Base-by-base conservation (phyloP, 2,888 invertebrate genomes). In the Schrankia costaestrigalis region DNA sequence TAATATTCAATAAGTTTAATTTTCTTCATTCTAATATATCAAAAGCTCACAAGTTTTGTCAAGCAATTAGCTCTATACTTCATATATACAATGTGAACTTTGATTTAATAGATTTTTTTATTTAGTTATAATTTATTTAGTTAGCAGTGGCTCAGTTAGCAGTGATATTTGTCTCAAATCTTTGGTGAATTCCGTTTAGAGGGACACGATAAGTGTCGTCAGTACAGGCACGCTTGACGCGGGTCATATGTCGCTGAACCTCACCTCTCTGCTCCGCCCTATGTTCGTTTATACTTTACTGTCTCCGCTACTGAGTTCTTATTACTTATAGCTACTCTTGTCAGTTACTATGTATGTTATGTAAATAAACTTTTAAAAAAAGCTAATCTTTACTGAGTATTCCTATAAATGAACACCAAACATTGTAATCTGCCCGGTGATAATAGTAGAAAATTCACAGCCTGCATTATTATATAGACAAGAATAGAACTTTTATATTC, bases 301-400 rank as follows among this genome's bases (percentile, higher is more conserved):
- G 56, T 65, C 56, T 66, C 58, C 56, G 71, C 74, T 76, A 62
- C 75, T 71, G 74, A 71, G 72, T 72, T 74, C 69, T 71, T 66
- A 66, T 71, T 74, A 71, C 70, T 63, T 75, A 68, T 71, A 73
- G 59, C 70, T 74, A 73, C 58, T 72, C 68, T 74, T 78, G 71
- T 81, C 75, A 73, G 77, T 79, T 80, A 54, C 50, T 76, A 75
- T 80, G 71, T 73, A 81, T 79, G 78, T 82, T 81, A 82, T 82
- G 83, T 84, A 84, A 84, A 84, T 84, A 84, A 80, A 82, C 73
- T 78, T 78, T 81, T 72, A 71, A 63, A 70, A 71, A 71, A 63
- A 54, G 47, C 47, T 46, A 60, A 64, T 68, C 54, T 70, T 71
- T 68, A 63, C 58, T 69, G 57, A 61, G 43, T 67, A 64, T 63